Conservation (phyloP, 2,888 invertebrate genomes). For the Melipona beecheii region DNA sequence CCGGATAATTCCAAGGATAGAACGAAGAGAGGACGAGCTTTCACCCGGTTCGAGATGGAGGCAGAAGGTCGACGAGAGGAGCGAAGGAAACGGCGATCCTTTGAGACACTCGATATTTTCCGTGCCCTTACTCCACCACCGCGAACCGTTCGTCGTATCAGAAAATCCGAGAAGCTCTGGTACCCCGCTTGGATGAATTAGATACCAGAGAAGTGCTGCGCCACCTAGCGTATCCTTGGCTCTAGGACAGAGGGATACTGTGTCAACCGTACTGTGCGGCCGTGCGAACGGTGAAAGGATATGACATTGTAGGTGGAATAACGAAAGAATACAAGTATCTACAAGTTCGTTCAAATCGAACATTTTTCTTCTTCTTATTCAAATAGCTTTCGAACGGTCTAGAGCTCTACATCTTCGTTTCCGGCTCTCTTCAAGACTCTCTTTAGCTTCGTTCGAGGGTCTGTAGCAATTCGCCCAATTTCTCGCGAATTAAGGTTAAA, state of each 20-base stretch:
- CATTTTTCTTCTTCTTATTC: too few relatives aligned
- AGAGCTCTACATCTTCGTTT: too few relatives aligned
- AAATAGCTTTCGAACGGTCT: too few relatives aligned
- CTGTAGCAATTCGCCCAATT: too few relatives aligned
- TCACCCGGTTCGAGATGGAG: constrained; percentile 12
- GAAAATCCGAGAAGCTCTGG: constrained; percentile 61
- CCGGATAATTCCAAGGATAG: constrained; percentile 28
- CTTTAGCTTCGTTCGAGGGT: too few relatives aligned
- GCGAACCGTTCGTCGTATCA: constrained; percentile 48
- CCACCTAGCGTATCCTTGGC: constrained; percentile 56
- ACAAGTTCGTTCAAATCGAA: too few relatives aligned
- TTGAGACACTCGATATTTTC: constrained; percentile 65
- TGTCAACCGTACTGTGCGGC: constrained; percentile 47
- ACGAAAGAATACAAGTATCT: background rate
- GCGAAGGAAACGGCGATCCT: constrained; percentile 53
- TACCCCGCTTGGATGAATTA: constrained; percentile 55
- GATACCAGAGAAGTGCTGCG: constrained; percentile 60
- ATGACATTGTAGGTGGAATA: constrained; percentile 1
- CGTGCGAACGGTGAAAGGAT: constrained; percentile 49
- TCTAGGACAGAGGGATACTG: constrained; percentile 53
- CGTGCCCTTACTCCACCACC: constrained; percentile 22
- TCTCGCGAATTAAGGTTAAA: too few relatives aligned
- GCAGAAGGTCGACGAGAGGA: background rate
- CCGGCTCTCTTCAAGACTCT: too few relatives aligned
- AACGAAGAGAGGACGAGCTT: background rate